phyloP scores from a whole-genome alignment of 2,797 vertebrate genomes.

The Triplophysa yarkandensis region DNA sequence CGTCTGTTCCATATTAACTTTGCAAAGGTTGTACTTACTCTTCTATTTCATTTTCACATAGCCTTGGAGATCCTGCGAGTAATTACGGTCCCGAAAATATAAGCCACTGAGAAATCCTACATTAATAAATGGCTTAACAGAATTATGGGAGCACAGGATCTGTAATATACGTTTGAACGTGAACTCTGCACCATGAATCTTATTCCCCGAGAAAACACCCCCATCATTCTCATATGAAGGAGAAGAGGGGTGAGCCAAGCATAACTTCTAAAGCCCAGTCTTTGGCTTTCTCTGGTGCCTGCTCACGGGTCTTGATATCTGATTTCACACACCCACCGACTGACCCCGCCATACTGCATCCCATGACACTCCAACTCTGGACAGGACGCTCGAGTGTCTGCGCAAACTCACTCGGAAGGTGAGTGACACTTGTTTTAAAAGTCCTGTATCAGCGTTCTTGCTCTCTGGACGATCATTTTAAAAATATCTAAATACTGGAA shows the following conservation, averaged over 20 bases:
- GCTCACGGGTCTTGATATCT: conserved; percentile 41
- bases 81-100: conserved; percentile 12
- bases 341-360: conserved; percentile 38
- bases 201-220: conserved; percentile 52
- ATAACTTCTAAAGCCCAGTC: conserved; percentile 50
- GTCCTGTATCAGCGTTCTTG: too few relatives aligned
- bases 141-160: conserved; percentile 43
- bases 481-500: too few relatives aligned
- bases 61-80: conserved; percentile 16
- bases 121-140: conserved; percentile 40
- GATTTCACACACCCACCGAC: conserved; percentile 51
- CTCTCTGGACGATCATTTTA: too few relatives aligned
- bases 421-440: not conserved
- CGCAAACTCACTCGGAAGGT: conserved; percentile 35
- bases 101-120: conserved; percentile 27
- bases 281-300: conserved; percentile 51
- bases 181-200: conserved; percentile 48
- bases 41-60: conserved; percentile 13
- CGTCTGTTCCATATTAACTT: conserved; percentile 15
- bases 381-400: conserved; percentile 18
- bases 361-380: conserved; percentile 35
- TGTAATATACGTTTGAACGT: conserved; percentile 54
- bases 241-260: conserved; percentile 57
- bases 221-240: conserved; percentile 54
- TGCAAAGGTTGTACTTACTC: conserved; percentile 9